Evolutionary conservation across 1,140 invertebrate genomes (phyloP).

Genomic region (Ceratoteleas bidentatus): DNA sequence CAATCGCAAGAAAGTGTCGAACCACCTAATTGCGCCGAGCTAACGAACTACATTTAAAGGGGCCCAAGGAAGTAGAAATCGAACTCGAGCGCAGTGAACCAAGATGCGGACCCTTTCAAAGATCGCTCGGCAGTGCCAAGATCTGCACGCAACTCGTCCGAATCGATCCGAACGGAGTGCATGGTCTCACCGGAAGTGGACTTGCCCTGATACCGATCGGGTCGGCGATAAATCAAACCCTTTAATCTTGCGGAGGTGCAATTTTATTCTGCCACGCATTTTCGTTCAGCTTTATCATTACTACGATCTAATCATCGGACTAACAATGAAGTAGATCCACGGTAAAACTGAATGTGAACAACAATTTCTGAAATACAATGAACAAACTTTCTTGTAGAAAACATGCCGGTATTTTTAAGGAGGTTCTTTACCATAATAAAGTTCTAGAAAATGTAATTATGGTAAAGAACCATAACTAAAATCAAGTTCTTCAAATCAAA

Average conservation of each 20-base stretch:
- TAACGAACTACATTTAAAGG: slow-evolving; percentile 18
- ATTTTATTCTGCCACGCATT: not conserved
- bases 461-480: no score
- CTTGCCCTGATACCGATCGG: slow-evolving; percentile 47
- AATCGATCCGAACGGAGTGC: slow-evolving; percentile 29
- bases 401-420: no score
- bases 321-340: not conserved
- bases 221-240: slow-evolving; percentile 43
- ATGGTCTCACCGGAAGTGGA: slow-evolving; percentile 49
- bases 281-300: not conserved
- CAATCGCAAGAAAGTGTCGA: not conserved
- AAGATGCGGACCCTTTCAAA: slow-evolving; percentile 29
- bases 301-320: not conserved
- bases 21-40: slow-evolving; percentile 18
- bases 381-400: no score
- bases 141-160: slow-evolving; percentile 39
- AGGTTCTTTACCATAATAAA: no score
- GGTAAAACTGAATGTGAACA: no score
- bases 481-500: no score
- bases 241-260: slow-evolving; percentile 6
- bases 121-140: slow-evolving; percentile 25
- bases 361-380: no score
- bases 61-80: slow-evolving; percentile 58
- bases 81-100: slow-evolving; percentile 46
- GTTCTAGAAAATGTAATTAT: no score